Conservation (phyloP, 64 coral and sea anemone species). For the Catalaphyllia jardinei region DNA sequence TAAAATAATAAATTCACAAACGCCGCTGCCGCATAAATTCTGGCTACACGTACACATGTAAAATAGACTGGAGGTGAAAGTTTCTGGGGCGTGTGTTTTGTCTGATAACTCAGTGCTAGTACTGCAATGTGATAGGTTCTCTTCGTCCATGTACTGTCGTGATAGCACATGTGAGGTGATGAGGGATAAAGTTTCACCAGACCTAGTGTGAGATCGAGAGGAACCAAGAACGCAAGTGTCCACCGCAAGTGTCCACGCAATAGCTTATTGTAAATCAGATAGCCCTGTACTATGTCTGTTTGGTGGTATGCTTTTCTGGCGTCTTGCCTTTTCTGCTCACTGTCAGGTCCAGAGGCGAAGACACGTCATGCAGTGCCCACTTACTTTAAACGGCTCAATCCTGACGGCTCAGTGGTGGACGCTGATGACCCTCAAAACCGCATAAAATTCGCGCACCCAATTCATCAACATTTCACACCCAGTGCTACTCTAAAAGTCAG, state of each 20-base stretch:
- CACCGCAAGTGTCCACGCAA: neutral
- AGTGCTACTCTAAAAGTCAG: constrained; percentile 11
- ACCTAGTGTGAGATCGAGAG: neutral
- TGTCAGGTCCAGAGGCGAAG: constrained; percentile 6
- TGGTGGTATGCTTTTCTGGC: neutral
- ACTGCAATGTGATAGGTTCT: too few species aligned
- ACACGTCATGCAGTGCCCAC: constrained; percentile 50
- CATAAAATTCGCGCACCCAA: neutral
- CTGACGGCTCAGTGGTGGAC: constrained; percentile 30
- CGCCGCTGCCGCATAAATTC: too few species aligned
- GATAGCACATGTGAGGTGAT: too few species aligned
- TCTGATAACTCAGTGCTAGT: too few species aligned
- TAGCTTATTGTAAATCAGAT: neutral
- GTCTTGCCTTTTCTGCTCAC: neutral
- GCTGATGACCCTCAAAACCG: neutral
- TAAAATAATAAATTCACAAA: too few species aligned
- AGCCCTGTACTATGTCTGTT: neutral
- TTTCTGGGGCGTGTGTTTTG: too few species aligned
- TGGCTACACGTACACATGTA: too few species aligned
- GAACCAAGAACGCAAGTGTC: neutral
- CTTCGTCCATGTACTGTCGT: too few species aligned
- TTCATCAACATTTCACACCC: neutral
- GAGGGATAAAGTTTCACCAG: too few species aligned
- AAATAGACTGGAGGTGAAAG: too few species aligned
- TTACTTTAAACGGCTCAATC: constrained; percentile 61